These are phyloP conservation scores for Thelaira solivaga DNA, from an alignment of 2,888 invertebrate genomes.

Conservation along the genomic window DNA sequence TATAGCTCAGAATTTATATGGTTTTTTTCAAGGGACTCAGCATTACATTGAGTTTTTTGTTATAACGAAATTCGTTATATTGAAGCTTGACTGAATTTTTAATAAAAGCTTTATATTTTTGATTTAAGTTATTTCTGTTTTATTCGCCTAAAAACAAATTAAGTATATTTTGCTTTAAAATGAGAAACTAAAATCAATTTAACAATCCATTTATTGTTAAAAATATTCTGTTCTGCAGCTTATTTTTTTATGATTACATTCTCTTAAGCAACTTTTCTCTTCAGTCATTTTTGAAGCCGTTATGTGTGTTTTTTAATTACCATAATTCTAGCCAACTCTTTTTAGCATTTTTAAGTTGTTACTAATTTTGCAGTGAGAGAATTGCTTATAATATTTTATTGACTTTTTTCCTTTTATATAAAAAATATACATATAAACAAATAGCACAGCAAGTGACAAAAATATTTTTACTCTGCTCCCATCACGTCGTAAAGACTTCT, in stretches of 20 bases:
- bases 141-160: no score
- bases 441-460: conserved; percentile 11
- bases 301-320: conserved; percentile 37
- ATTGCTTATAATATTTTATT: no score
- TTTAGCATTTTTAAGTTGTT: background rate
- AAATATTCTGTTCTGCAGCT: background rate
- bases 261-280: background rate
- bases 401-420: background rate
- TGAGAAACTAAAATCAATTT: background rate
- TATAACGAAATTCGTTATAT: no score
- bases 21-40: no score
- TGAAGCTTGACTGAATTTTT: no score
- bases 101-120: no score
- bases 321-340: conserved; percentile 25
- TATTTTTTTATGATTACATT: background rate
- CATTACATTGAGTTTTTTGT: no score
- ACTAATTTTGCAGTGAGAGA: no score
- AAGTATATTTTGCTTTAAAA: no score
- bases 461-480: conserved; percentile 1
- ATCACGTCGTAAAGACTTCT: background rate
- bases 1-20: no score
- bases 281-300: background rate
- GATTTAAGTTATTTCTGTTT: no score
- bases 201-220: background rate
- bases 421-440: background rate